A percentile compares a stretch with the other conserved stretches of the same genome.
Evolutionary conservation across 2,797 vertebrate species (phyloP).

Genomic region (Argentina silus): DNA sequence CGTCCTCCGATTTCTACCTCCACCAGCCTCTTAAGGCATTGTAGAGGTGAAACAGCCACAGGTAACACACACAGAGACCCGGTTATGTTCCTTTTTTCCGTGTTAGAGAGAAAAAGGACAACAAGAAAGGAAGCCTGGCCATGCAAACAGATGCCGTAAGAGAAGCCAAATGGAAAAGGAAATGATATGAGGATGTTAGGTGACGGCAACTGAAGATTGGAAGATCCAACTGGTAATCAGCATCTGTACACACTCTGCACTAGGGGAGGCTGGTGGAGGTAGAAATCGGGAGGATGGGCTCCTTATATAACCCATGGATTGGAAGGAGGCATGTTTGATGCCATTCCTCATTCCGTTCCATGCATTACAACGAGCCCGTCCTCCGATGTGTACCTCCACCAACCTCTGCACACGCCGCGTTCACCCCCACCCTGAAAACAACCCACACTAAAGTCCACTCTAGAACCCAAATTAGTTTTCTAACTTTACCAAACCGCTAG

Average conservation of each 20-base stretch:
- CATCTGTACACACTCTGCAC: background rate
- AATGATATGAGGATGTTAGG: background rate
- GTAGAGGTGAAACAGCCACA: background rate
- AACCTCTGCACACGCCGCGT: no score
- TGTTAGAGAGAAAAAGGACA: slow-evolving; percentile 1
- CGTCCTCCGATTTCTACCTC: no score
- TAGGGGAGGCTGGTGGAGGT: no score
- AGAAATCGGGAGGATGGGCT: no score
- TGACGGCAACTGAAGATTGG: background rate
- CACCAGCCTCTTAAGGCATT: background rate
- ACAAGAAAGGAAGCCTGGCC: slow-evolving; percentile 23
- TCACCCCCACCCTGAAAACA: no score
- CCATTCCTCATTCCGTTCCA: no score
- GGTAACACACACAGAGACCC: slow-evolving; percentile 5
- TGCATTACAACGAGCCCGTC: no score
- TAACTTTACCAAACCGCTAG: background rate
- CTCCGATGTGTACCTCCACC: no score
- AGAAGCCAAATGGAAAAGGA: slow-evolving; percentile 21
- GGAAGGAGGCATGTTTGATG: no score
- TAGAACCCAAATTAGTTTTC: background rate
- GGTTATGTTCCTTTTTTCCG: background rate
- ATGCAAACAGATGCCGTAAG: slow-evolving; percentile 61
- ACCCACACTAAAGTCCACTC: no score
- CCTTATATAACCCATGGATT: no score
- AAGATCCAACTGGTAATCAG: slow-evolving; percentile 16